Conservation (phyloP, 1,140 invertebrate species). For the Neelides sp. region DNA sequence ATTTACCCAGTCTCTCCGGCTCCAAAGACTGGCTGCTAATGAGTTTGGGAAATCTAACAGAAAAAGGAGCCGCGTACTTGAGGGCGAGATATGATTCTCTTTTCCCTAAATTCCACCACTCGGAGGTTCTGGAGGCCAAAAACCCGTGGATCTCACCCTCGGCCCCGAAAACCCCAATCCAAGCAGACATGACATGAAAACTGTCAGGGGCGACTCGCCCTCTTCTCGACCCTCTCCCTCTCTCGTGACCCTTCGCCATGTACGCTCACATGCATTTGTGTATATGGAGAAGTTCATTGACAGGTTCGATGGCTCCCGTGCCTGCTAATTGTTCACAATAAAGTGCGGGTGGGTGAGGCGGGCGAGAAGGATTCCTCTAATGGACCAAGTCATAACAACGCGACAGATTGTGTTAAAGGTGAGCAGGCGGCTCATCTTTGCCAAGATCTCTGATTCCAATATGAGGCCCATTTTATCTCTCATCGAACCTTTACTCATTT, state of each 20-base stretch:
- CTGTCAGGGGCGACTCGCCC: conserved; percentile 1
- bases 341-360: background rate
- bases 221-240: background rate
- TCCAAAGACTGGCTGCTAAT: conserved; percentile 27
- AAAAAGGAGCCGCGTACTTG: conserved; percentile 16
- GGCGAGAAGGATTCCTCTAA: no score
- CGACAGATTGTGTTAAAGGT: no score
- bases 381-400: no score
- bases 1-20: conserved; percentile 21
- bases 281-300: background rate
- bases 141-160: conserved; percentile 1
- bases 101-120: background rate
- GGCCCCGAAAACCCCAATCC: conserved; percentile 5
- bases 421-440: no score
- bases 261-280: background rate
- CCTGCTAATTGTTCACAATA: background rate
- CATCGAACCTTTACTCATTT: no score
- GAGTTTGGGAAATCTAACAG: conserved; percentile 28
- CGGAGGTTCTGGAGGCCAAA: no score
- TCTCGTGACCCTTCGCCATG: background rate
- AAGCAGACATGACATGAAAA: conserved; percentile 20
- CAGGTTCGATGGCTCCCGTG: background rate
- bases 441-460: no score
- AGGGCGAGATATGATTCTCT: background rate
- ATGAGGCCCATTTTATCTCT: no score